Evolutionary conservation across 2,888 invertebrate species (phyloP), one percentile per base, ranked within the genome.

Genomic region (Cataglyphis rosenhaueri): DNA sequence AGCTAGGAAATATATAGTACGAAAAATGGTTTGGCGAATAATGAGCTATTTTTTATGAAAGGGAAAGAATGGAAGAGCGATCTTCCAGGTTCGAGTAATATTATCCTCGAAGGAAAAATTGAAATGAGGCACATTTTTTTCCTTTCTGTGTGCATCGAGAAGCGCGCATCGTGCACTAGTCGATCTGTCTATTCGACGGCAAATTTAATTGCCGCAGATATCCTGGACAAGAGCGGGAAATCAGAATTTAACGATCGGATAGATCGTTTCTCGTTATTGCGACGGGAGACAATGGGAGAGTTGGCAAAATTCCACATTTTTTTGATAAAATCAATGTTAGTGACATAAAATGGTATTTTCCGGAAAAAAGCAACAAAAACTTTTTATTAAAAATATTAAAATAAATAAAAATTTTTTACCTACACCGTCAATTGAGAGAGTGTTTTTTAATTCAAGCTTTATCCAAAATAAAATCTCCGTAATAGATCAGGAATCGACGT

Each of bases 211-310:
- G 85, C 81, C 48, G 32, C 35, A 52, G 52, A 41, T 70, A 81
- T 64, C 64, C 44, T 83, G 62, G 68, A 59, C 70, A 70, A 52
- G 82, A 70, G 84, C 55, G 82, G 65, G 73, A 81, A 62, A 85
- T 84, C 86, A 88, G 84, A 88, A 88, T 88, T 88, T 84, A 85
- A 73, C 81, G 82, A 81, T 81, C 64, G 82, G 85, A 86, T 86
- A 84, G 85, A 88, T 88, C 84, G 84, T 82, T 88, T 82, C 87
- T 88, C 83, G 85, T 87, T 88, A 88, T 82, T 85, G 64, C 81
- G 70, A 62, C 73, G 62, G 41, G 87, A 88, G 83, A 87, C 84
- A 84, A 38, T 9, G 6, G 6, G 6, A 9, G 9, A 6, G 35
- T 35, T 38, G 38, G 38, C 38, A 10, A 38, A 38, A 38, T 38